phyloP scores from a whole-genome alignment of 2,113 vertebrate genomes.

The Crypturellus undulatus region DNA sequence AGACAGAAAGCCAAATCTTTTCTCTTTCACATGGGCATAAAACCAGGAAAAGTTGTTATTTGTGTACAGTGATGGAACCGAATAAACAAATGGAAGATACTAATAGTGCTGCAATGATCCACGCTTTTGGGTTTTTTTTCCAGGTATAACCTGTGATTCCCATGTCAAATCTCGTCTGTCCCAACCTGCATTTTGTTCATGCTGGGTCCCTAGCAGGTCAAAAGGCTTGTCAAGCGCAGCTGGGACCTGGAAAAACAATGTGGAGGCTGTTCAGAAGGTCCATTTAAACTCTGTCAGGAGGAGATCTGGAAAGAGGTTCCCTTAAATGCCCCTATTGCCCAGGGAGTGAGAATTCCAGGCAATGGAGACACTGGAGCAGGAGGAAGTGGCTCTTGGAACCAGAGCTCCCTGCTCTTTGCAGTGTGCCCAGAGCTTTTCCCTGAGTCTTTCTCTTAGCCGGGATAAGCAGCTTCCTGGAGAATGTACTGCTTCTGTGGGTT shows the following conservation, averaged over 20 bases:
- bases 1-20: conserved; percentile 50
- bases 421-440: not conserved
- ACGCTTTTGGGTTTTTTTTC: not conserved
- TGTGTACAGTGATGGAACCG: not conserved
- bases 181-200: not conserved
- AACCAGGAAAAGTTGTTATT: conserved; percentile 39
- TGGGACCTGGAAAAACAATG: not conserved
- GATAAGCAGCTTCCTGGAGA: not conserved
- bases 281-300: not conserved
- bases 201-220: not conserved
- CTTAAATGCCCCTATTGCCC: not conserved
- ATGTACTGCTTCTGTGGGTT: not conserved
- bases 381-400: not conserved
- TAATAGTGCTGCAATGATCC: not conserved
- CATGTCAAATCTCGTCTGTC: not conserved
- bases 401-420: not conserved
- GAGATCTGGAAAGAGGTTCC: not conserved
- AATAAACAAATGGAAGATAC: conserved; percentile 24
- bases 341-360: not conserved
- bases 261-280: not conserved
- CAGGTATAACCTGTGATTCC: not conserved
- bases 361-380: not conserved
- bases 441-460: not conserved
- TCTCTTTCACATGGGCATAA: conserved; percentile 52
- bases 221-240: not conserved